phyloP scores from a whole-genome alignment of 2,113 vertebrate species.

The Apodemus speciosus region DNA sequence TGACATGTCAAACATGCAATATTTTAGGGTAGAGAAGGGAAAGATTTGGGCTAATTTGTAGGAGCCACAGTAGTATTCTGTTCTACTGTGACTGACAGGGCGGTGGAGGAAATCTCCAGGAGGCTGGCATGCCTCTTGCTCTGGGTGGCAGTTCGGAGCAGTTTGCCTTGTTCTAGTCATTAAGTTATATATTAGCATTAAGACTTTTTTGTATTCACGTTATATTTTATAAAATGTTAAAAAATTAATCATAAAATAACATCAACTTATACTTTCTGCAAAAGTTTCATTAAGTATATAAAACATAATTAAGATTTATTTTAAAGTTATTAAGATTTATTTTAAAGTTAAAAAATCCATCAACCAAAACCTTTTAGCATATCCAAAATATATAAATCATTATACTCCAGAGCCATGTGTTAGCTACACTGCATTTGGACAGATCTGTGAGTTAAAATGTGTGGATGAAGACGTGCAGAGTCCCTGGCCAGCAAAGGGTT shows the following conservation, averaged over 20 bases:
- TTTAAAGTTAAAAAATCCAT: background rate
- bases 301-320: constrained; percentile 7
- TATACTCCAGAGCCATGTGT: background rate
- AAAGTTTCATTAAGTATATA: constrained; percentile 23
- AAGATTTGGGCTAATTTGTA: background rate
- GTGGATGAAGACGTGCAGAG: background rate
- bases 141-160: background rate
- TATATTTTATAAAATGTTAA: constrained; percentile 26
- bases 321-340: background rate
- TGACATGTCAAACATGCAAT: background rate
- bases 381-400: background rate
- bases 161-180: background rate
- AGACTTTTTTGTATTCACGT: background rate
- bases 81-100: background rate
- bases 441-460: background rate
- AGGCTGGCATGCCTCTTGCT: background rate
- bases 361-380: background rate
- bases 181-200: background rate
- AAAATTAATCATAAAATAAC: constrained; percentile 37
- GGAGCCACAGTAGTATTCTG: background rate
- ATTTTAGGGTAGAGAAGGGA: constrained; percentile 10
- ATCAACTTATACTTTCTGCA: background rate
- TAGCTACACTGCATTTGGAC: fast-evolving
- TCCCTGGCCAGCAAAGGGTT: background rate
- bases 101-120: background rate